A percentile compares a stretch with the other conserved stretches of the same genome.
These are phyloP conservation scores for Florisuga fusca DNA, from an alignment of 2,797 vertebrate genomes.

Conservation along the genomic window DNA sequence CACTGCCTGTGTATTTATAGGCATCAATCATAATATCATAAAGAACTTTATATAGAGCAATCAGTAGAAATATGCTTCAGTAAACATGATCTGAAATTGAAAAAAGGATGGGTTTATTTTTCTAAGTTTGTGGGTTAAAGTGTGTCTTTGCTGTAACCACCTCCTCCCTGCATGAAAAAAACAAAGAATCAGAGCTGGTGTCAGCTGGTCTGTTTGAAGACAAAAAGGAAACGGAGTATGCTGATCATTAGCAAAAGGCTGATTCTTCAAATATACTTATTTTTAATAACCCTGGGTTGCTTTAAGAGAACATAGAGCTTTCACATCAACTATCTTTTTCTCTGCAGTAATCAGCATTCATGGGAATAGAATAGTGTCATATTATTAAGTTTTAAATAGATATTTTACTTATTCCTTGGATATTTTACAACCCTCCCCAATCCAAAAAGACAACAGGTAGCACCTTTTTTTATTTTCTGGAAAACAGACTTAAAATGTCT, in stretches of 20 bases:
- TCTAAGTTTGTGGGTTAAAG: neutral
- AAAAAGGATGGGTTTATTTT: conserved; percentile 7
- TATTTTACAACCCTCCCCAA: neutral
- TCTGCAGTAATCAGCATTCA: neutral
- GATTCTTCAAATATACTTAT: neutral
- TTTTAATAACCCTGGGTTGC: neutral
- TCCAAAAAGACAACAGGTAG: neutral
- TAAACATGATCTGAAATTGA: conserved; percentile 21
- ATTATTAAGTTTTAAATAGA: neutral
- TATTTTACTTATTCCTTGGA: neutral
- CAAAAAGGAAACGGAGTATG: neutral
- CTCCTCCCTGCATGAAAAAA: neutral
- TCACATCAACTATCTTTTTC: neutral
- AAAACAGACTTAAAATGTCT: neutral
- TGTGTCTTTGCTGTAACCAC: neutral
- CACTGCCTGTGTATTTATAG: neutral
- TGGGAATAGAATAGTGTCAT: neutral
- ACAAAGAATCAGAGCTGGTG: neutral
- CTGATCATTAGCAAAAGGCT: neutral
- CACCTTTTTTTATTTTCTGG: neutral
- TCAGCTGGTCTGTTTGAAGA: neutral
- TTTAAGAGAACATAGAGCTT: neutral
- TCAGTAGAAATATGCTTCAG: conserved; percentile 10
- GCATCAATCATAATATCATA: conserved; percentile 33
- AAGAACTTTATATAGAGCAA: conserved; percentile 17